Conservation (phyloP, 2,113 vertebrate genomes). For the Smithornis capensis region DNA sequence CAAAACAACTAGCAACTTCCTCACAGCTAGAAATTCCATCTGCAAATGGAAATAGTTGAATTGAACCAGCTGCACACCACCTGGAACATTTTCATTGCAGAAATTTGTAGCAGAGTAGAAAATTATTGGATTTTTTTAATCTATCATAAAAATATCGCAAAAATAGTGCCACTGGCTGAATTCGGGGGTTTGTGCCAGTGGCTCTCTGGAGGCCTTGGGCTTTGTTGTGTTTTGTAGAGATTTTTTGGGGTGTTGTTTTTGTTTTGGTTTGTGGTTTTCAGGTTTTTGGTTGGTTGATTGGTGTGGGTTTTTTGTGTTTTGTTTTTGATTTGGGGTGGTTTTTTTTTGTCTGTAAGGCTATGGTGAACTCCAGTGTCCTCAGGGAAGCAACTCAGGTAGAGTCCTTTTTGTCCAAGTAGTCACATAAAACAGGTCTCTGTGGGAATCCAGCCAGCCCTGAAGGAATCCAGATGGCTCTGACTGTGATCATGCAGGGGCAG, state of each 20-base stretch:
- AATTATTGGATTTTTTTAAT: background rate
- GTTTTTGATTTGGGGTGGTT: background rate
- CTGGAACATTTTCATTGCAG: slow-evolving; percentile 26
- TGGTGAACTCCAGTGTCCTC: background rate
- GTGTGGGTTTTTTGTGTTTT: background rate
- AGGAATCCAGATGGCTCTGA: background rate
- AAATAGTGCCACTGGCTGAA: background rate
- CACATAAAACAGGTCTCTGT: background rate
- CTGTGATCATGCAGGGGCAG: background rate
- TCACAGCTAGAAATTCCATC: background rate
- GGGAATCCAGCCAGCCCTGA: background rate
- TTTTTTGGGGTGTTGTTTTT: background rate
- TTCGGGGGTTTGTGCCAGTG: background rate
- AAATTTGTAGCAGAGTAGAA: background rate
- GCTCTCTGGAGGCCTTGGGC: background rate
- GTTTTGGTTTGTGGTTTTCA: background rate
- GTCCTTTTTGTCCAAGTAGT: background rate
- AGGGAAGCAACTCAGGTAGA: background rate
- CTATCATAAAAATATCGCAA: background rate
- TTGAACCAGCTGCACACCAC: slow-evolving; percentile 31
- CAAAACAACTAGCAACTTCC: slow-evolving; percentile 14
- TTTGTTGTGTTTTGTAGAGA: background rate
- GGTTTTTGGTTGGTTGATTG: background rate
- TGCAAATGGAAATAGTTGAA: slow-evolving; percentile 4
- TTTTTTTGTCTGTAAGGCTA: background rate